A percentile compares a stretch with the other conserved stretches of the same genome.
Conservation (phyloP, 2,113 vertebrate genomes). For the Callospermophilus lateralis region DNA sequence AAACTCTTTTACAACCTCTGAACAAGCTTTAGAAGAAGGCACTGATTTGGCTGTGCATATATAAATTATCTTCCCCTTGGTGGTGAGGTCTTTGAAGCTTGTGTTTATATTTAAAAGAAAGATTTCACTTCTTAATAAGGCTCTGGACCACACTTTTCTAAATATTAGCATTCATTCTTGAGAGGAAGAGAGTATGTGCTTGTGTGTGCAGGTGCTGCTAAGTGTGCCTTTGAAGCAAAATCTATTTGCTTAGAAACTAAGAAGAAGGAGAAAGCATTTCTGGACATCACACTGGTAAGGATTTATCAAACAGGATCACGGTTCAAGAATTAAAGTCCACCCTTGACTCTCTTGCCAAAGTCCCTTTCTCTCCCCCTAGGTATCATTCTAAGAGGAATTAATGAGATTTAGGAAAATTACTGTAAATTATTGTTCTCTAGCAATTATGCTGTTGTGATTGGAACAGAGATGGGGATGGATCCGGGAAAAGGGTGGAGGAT, state of each 20-base stretch:
- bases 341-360: background rate
- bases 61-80: background rate
- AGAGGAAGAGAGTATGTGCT: background rate
- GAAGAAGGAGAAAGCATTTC: background rate
- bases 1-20: background rate
- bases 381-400: background rate
- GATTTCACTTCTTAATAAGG: background rate
- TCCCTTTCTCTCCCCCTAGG: background rate
- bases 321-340: background rate
- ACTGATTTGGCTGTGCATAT: background rate
- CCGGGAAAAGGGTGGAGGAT: background rate
- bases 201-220: background rate
- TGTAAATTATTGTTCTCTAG: background rate
- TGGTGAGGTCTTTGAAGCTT: background rate
- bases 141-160: background rate
- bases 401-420: slow-evolving; percentile 18
- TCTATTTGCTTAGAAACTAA: background rate
- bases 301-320: background rate
- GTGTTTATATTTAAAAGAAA: background rate
- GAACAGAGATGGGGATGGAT: background rate
- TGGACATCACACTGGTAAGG: background rate
- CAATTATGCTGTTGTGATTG: background rate
- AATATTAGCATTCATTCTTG: background rate
- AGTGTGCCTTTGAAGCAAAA: background rate
- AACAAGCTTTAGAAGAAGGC: background rate